These are phyloP conservation scores for Agonopterix arenella DNA, from an alignment of 2,888 invertebrate genomes.

Conservation along the genomic window DNA sequence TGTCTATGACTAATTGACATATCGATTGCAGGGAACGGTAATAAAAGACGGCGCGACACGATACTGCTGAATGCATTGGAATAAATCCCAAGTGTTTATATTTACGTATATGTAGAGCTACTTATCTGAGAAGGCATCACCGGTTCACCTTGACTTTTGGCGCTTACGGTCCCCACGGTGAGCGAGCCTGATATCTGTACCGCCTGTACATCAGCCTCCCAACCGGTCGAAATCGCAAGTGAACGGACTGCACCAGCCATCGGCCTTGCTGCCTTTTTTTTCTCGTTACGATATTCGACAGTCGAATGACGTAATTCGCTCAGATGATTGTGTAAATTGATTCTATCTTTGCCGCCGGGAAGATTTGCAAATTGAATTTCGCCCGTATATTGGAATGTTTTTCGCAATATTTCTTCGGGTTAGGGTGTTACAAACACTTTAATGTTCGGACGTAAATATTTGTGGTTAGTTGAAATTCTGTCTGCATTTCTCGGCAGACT, in stretches of 20 bases:
- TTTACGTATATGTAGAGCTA: not conserved
- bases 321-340: conserved; percentile 45
- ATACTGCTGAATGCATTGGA: not conserved
- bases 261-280: conserved; percentile 61
- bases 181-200: not conserved
- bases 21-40: conserved; percentile 11
- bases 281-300: conserved; percentile 54
- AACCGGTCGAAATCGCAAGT: conserved; percentile 62
- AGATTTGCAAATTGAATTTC: conserved; percentile 49
- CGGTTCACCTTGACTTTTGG: conserved; percentile 67
- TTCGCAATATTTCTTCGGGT: not conserved
- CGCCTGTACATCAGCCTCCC: not conserved
- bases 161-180: conserved; percentile 5
- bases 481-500: too few species aligned
- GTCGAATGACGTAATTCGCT: conserved; percentile 50
- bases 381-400: conserved; percentile 30
- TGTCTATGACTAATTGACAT: conserved; percentile 48
- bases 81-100: not conserved
- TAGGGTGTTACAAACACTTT: too few species aligned
- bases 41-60: not conserved
- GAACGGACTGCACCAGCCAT: conserved; percentile 55
- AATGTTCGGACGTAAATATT: too few species aligned
- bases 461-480: too few species aligned
- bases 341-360: conserved; percentile 39
- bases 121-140: conserved; percentile 12